Evolutionary conservation across 2,113 vertebrate species (phyloP).

Genomic region (Corapipo altera): DNA sequence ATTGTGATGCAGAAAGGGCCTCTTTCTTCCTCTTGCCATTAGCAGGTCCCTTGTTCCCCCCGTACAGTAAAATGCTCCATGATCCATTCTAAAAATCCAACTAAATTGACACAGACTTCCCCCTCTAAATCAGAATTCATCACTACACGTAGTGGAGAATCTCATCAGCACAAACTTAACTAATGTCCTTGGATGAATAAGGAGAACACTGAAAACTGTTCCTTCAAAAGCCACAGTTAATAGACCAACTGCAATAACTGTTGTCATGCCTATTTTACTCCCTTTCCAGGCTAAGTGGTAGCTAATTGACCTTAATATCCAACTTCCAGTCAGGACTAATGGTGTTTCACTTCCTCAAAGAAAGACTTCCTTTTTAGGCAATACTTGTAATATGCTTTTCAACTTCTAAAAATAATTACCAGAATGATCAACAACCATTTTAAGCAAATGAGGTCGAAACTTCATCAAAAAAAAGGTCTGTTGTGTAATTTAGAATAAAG

Average conservation of each 20-base stretch:
- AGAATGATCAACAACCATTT: background rate
- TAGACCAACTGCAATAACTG: background rate
- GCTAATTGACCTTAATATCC: background rate
- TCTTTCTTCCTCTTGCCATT: background rate
- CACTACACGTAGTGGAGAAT: background rate
- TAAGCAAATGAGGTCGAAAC: background rate
- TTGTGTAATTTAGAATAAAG: background rate
- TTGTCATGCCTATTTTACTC: background rate
- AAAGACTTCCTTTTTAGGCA: background rate
- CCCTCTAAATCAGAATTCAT: background rate
- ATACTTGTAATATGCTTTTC: background rate
- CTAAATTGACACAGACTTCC: background rate
- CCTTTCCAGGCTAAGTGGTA: background rate
- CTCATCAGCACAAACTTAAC: background rate
- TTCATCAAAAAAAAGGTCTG: background rate
- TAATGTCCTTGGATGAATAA: background rate
- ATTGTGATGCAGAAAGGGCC: background rate
- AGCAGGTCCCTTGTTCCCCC: background rate
- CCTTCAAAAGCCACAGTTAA: background rate
- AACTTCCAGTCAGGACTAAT: background rate
- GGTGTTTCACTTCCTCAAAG: background rate
- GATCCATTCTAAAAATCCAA: background rate
- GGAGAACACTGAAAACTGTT: background rate
- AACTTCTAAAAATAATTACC: background rate
- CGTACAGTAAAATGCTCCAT: rapidly evolving